Percentiles rank a stretch among this genome's conserved stretches.
phyloP scores from a whole-genome alignment of 2,888 invertebrate species.

The Timandra comae region DNA sequence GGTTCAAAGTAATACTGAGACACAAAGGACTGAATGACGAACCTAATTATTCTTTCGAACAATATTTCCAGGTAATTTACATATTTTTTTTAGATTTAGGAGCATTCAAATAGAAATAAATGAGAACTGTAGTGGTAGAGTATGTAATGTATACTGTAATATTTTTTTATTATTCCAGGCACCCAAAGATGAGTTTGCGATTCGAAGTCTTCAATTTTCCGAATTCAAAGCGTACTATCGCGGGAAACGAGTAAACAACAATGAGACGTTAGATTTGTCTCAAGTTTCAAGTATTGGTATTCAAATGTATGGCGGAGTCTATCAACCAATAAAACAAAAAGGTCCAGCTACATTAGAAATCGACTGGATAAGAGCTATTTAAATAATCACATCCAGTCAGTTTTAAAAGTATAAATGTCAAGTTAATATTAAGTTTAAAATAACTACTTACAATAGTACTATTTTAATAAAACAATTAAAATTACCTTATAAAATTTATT shows the following conservation, averaged over 20 bases:
- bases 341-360: conserved; percentile 80
- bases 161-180: too few species aligned
- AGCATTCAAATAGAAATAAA: too few species aligned
- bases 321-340: conserved; percentile 77
- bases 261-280: conserved; percentile 73
- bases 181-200: conserved; percentile 71
- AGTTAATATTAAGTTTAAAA: conserved; percentile 2
- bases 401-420: neutral
- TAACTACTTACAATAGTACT: too few species aligned
- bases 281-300: conserved; percentile 79
- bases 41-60: conserved; percentile 78
- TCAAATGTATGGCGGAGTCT: conserved; percentile 82
- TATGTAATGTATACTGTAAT: too few species aligned
- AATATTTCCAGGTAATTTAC: conserved; percentile 69
- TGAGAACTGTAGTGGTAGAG: too few species aligned
- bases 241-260: conserved; percentile 73
- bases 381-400: conserved; percentile 11
- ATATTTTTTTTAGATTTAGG: too few species aligned
- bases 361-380: conserved; percentile 74
- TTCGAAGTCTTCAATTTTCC: conserved; percentile 67
- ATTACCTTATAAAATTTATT: conserved; percentile 33
- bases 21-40: conserved; percentile 76
- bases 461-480: conserved; percentile 1
- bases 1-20: conserved; percentile 78
- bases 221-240: conserved; percentile 79